These are phyloP conservation scores for Helicolenus hilgendorfi DNA, from an alignment of 2,797 vertebrate species.

Conservation along the genomic window DNA sequence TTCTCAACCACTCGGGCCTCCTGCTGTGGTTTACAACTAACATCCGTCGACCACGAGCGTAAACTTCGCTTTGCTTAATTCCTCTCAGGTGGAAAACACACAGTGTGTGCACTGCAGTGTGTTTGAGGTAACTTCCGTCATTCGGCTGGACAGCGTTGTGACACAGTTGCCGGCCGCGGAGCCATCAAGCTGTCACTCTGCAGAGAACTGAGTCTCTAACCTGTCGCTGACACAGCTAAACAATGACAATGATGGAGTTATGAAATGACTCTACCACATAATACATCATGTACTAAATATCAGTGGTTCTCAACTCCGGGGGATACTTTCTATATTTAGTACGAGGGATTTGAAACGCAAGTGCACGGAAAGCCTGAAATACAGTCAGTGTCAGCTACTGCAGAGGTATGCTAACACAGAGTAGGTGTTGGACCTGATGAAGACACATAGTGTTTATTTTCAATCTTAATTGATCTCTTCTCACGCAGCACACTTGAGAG, in stretches of 20 bases:
- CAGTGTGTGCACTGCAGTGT: neutral
- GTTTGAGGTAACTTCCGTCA: conserved; percentile 32
- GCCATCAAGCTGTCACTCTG: conserved; percentile 53
- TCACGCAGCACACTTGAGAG: neutral
- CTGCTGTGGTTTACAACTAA: conserved; percentile 51
- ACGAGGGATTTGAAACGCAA: conserved; percentile 55
- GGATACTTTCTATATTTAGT: conserved; percentile 72
- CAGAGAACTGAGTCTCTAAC: conserved; percentile 32
- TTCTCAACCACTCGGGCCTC: conserved; percentile 34
- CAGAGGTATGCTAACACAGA: conserved; percentile 6
- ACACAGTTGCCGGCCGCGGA: neutral
- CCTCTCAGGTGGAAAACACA: conserved; percentile 28
- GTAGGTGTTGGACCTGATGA: neutral
- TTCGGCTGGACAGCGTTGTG: conserved; percentile 6
- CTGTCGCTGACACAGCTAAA: conserved; percentile 66
- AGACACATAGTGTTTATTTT: conserved; percentile 2
- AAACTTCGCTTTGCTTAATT: conserved; percentile 36
- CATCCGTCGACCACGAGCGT: conserved; percentile 12
- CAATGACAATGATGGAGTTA: conserved; percentile 58
- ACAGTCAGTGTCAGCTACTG: conserved; percentile 20
- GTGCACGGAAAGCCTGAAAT: conserved; percentile 36
- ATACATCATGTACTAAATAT: conserved; percentile 60
- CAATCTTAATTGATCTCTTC: conserved; percentile 1
- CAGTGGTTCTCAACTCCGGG: conserved; percentile 42
- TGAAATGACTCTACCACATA: conserved; percentile 46